These are phyloP conservation scores for Beroe forskalii DNA, from an alignment of 37 sponge, comb jelly and placozoan genomes.

Conservation along the genomic window DNA sequence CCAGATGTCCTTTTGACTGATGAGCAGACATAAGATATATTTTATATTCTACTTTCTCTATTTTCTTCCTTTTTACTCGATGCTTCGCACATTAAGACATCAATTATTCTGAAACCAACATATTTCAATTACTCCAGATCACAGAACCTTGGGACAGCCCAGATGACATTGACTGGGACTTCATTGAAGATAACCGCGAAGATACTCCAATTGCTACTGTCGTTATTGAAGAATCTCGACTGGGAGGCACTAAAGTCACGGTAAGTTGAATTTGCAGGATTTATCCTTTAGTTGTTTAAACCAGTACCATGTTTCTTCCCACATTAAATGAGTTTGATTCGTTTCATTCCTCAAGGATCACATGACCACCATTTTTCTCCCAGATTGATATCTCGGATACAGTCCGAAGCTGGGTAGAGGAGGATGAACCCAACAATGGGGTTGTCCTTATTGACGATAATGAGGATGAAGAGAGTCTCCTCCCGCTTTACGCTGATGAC, in stretches of 20 bases:
- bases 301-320: too few species aligned
- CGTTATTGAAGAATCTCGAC: not conserved
- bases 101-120: not conserved
- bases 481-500: not conserved
- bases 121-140: not conserved
- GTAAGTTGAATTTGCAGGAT: constrained; percentile 1
- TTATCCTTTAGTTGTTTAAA: too few species aligned
- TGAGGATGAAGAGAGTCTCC: not conserved
- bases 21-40: too few species aligned
- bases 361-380: too few species aligned
- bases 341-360: too few species aligned
- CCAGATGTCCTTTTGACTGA: too few species aligned
- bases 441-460: constrained; percentile 7
- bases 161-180: not conserved
- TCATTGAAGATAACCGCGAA: not conserved
- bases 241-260: not conserved
- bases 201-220: not conserved
- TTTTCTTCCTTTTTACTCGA: too few species aligned
- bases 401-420: not conserved
- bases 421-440: not conserved
- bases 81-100: too few species aligned
- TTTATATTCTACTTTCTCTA: too few species aligned
- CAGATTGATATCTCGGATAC: not conserved
- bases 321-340: too few species aligned
- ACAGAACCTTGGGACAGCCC: not conserved